Conservation (phyloP, 2,113 vertebrate species). For the Gymnogyps californianus region DNA sequence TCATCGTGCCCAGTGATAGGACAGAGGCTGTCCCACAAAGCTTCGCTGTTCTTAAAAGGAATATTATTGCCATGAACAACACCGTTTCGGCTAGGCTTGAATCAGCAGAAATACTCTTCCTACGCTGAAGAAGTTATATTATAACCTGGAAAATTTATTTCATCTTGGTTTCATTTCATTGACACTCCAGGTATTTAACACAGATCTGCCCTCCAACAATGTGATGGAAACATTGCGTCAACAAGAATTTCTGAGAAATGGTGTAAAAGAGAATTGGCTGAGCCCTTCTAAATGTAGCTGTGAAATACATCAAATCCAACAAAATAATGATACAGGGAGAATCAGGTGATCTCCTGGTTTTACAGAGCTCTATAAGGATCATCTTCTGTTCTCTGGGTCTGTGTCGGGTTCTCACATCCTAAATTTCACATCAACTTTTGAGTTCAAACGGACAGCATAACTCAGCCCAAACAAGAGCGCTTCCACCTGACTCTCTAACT, state of each 20-base stretch:
- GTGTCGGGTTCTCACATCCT: background rate
- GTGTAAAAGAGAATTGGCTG: background rate
- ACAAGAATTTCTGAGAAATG: background rate
- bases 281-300: background rate
- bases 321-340: background rate
- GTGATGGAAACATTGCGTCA: background rate
- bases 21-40: background rate
- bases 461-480: background rate
- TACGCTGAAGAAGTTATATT: background rate
- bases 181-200: background rate
- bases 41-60: background rate
- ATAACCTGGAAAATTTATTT: background rate
- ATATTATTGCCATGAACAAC: background rate
- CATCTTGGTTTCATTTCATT: background rate
- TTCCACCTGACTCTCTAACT: slow-evolving; percentile 35
- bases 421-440: background rate
- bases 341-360: background rate
- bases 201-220: background rate
- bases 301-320: background rate
- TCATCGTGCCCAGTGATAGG: fast-evolving
- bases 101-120: background rate
- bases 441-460: background rate
- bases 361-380: background rate
- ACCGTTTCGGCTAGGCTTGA: background rate
- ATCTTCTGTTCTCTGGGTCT: background rate